Base-by-base conservation (phyloP, 2,888 invertebrate genomes). In the Hartigia nigra region DNA sequence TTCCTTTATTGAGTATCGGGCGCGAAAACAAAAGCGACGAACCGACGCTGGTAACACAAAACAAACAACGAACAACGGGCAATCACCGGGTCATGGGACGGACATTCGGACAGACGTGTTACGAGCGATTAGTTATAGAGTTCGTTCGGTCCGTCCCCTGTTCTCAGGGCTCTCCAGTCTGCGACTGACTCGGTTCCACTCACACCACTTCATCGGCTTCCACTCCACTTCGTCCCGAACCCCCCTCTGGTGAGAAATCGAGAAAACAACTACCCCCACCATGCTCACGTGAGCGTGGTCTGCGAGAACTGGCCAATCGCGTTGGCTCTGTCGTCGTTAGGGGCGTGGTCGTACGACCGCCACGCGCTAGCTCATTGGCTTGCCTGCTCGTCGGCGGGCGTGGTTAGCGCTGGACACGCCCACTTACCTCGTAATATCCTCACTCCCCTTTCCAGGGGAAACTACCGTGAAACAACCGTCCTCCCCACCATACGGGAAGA, bases 261-360 rank as follows among this genome's bases (percentile, higher is more conserved):
- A 92, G 92, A 92, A 92, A 90, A 92, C 91, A 93, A 92, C 92
- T 90, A 88, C 86, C 84, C 92, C 93, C 89, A 92, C 92, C 88
- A 86, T 79, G 32, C 86, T 88, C 84, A 90, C 92, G 85, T 70
- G 1, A 23, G 83, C 93, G 93, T 90, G 92, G 92, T 83, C 72
- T 55, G 34, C 1, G 23, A 37, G 35, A 77, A 76, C 77, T 86
- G 74, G 39, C 94, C 93, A 93, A 93, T 93, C 77, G 78, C 23
- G 69, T 14, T 4, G 11, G 70, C 31, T 70, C 81, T 81, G 78
- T 82, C 84, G 77, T 3, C 34, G 55, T 77, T 78, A 76, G 78
- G 83, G 78, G 83, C 79, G 72, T 72, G 36, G 77, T 81, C 75
- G 74, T 74, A 55, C 81, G 82, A 81, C 79, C 83, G 81, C 31